Evolutionary conservation across 2,888 invertebrate species (phyloP).

Genomic region (Pammene fasciana): DNA sequence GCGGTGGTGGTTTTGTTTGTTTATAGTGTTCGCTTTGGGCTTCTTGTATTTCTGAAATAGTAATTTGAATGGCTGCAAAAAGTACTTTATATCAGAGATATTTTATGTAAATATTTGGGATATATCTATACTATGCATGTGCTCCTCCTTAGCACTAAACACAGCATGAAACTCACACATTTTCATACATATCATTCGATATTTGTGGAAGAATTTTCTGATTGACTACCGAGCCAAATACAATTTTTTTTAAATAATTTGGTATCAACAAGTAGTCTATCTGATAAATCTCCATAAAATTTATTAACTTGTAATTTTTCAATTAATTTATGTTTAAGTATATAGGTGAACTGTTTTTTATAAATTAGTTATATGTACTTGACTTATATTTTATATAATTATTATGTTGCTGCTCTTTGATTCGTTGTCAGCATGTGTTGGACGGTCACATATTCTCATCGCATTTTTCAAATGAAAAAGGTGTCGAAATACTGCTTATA

Average conservation of each 20-base stretch:
- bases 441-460: slow-evolving; percentile 19
- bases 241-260: neutral
- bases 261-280: neutral
- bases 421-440: slow-evolving; percentile 40
- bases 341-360: no score
- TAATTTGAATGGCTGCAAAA: neutral
- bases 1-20: slow-evolving; percentile 30
- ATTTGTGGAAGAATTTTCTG: neutral
- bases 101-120: neutral
- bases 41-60: slow-evolving; percentile 23
- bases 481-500: neutral
- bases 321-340: no score
- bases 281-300: neutral
- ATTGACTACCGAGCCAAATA: neutral
- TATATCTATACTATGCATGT: slow-evolving; percentile 12
- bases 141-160: slow-evolving; percentile 1
- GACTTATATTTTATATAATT: slow-evolving; percentile 7
- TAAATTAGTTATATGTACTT: no score
- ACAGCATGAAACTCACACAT: slow-evolving; percentile 10
- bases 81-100: neutral
- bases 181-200: slow-evolving; percentile 4
- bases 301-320: neutral
- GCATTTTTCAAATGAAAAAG: neutral
- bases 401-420: slow-evolving; percentile 41
- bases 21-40: slow-evolving; percentile 41